These are phyloP conservation scores for Pseudomyrmex dendroicus DNA, from an alignment of 1,140 invertebrate genomes.

Conservation along the genomic window DNA sequence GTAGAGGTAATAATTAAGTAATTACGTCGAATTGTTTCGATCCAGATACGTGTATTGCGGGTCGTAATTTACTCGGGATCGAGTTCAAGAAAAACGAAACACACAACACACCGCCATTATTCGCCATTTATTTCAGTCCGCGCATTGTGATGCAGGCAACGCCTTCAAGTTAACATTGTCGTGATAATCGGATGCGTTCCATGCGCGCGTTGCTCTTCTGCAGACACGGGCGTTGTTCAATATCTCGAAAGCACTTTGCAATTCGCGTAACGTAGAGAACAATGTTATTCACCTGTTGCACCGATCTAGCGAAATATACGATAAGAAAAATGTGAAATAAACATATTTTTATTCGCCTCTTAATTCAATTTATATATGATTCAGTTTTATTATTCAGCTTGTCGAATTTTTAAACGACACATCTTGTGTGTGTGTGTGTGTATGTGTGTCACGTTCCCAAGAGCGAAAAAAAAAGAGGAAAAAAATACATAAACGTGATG, in stretches of 20 bases:
- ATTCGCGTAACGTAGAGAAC: slow-evolving; percentile 54
- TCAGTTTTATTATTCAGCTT: background rate
- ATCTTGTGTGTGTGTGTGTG: background rate
- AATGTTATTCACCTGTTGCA: slow-evolving; percentile 55
- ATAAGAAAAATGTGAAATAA: slow-evolving; percentile 36
- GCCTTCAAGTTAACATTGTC: slow-evolving; percentile 27
- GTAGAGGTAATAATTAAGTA: slow-evolving; percentile 46
- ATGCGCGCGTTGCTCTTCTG: slow-evolving; percentile 14
- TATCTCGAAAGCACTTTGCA: slow-evolving; percentile 33
- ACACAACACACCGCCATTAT: background rate
- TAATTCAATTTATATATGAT: background rate
- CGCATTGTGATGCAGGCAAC: slow-evolving; percentile 19
- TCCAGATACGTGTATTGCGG: background rate
- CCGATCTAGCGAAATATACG: slow-evolving; percentile 5
- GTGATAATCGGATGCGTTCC: slow-evolving; percentile 40
- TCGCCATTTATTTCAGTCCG: slow-evolving; percentile 7
- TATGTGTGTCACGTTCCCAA: too few relatives aligned
- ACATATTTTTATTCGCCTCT: background rate
- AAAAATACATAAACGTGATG: background rate
- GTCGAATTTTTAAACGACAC: background rate
- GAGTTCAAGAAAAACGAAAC: slow-evolving; percentile 12
- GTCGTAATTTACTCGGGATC: slow-evolving; percentile 18
- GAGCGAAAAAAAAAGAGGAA: background rate
- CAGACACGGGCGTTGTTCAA: slow-evolving; percentile 27
- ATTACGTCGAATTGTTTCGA: slow-evolving; percentile 35